Conservation (phyloP, 2,797 vertebrate genomes). For the Acanthornis magna region DNA sequence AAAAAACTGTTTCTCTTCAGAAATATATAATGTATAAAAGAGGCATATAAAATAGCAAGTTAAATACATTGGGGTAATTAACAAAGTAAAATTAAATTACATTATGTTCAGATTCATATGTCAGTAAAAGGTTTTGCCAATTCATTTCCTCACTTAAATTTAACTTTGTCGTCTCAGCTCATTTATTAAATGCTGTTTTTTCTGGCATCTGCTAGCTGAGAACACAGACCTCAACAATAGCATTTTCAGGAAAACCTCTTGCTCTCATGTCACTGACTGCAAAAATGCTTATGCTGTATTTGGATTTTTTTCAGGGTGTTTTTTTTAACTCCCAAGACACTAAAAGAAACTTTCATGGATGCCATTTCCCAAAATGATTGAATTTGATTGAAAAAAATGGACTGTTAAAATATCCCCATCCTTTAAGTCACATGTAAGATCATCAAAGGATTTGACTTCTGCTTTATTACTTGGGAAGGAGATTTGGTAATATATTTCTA, state of each 20-base stretch:
- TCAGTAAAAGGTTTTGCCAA: background rate
- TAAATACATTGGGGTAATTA: background rate
- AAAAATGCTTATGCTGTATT: background rate
- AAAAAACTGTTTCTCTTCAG: background rate
- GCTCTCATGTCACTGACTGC: background rate
- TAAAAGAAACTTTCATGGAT: background rate
- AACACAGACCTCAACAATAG: background rate
- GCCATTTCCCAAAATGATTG: background rate
- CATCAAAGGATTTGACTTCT: background rate
- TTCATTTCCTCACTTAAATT: background rate
- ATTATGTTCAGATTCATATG: background rate
- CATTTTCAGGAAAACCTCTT: background rate
- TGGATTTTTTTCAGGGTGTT: background rate
- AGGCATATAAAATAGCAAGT: background rate
- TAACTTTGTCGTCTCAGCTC: background rate
- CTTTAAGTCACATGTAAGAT: background rate
- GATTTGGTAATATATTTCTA: background rate
- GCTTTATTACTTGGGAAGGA: background rate
- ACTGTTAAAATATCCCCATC: background rate
- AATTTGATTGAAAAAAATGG: background rate
- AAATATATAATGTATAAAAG: background rate
- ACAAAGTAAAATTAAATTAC: constrained; percentile 4
- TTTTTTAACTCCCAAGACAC: background rate
- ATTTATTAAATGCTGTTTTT: background rate
- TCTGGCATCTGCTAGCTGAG: background rate